Percentiles rank a stretch among this genome's conserved stretches.
Evolutionary conservation across 1,140 invertebrate species (phyloP).

Genomic region (Pectinophora gossypiella): DNA sequence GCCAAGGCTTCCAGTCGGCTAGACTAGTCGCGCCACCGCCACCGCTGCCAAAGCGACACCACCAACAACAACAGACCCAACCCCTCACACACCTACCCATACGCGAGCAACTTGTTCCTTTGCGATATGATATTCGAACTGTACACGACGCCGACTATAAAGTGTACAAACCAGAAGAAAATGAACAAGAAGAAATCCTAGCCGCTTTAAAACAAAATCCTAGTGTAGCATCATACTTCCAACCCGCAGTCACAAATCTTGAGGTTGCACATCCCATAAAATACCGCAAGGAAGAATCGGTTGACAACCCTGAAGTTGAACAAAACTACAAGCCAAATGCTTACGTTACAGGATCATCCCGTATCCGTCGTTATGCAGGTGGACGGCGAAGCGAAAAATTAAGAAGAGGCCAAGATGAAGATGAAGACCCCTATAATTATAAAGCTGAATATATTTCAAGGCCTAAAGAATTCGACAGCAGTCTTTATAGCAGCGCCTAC

Average conservation of each 20-base stretch:
- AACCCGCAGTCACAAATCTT: slow-evolving; percentile 55
- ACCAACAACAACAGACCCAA: slow-evolving; percentile 28
- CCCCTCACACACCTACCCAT: slow-evolving; percentile 30
- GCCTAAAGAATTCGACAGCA: slow-evolving; percentile 67
- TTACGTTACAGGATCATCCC: slow-evolving; percentile 65
- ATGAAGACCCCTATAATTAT: slow-evolving; percentile 62
- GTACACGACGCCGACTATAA: slow-evolving; percentile 68
- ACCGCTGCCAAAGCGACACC: slow-evolving; percentile 23
- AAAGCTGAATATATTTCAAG: slow-evolving; percentile 63
- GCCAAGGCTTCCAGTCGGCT: slow-evolving; percentile 57
- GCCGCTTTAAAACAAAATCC: slow-evolving; percentile 60
- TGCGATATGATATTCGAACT: slow-evolving; percentile 66
- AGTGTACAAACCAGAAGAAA: slow-evolving; percentile 61
- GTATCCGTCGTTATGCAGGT: slow-evolving; percentile 61
- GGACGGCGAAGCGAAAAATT: slow-evolving; percentile 49
- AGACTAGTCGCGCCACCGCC: slow-evolving; percentile 27
- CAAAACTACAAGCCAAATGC: slow-evolving; percentile 65
- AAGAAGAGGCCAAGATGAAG: slow-evolving; percentile 48
- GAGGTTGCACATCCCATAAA: slow-evolving; percentile 61
- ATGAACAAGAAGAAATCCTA: slow-evolving; percentile 55
- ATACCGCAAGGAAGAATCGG: slow-evolving; percentile 55
- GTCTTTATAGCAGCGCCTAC: slow-evolving; percentile 61
- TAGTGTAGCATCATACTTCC: slow-evolving; percentile 58
- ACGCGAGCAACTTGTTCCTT: slow-evolving; percentile 38
- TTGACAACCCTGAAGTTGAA: slow-evolving; percentile 48